phyloP scores from a whole-genome alignment of 64 coral and sea anemone genomes.

The Pocillopora verrucosa region DNA sequence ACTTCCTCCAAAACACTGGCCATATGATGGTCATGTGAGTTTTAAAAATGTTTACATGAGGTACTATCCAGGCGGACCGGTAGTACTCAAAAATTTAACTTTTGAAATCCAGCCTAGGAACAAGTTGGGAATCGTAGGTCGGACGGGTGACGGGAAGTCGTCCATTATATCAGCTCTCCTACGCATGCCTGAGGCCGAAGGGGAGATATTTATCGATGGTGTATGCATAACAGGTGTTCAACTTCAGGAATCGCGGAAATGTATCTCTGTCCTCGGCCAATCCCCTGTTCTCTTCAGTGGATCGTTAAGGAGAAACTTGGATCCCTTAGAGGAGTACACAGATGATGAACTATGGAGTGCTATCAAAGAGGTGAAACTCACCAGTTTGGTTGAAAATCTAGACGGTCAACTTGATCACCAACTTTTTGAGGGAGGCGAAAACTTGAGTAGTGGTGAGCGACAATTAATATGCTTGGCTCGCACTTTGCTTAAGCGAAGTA shows the following conservation, averaged over 20 bases:
- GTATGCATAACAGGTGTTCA: slow-evolving; percentile 19
- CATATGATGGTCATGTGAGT: slow-evolving; percentile 4
- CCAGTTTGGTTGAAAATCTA: slow-evolving; percentile 11
- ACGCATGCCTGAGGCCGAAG: slow-evolving; percentile 49
- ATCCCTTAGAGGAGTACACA: slow-evolving; percentile 18
- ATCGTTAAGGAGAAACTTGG: slow-evolving; percentile 42
- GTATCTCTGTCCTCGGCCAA: slow-evolving; percentile 48
- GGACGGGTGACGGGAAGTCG: slow-evolving; percentile 48
- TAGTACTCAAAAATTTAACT: slow-evolving; percentile 20
- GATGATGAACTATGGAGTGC: slow-evolving; percentile 45
- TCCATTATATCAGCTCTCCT: slow-evolving; percentile 49
- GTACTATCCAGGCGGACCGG: slow-evolving; percentile 33
- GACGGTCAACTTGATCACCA: slow-evolving; percentile 1
- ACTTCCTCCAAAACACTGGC: slow-evolving; percentile 20
- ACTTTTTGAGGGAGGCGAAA: slow-evolving; percentile 35
- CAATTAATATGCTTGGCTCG: slow-evolving; percentile 53
- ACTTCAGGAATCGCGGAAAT: slow-evolving; percentile 1
- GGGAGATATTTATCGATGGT: slow-evolving; percentile 46
- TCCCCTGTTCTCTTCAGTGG: slow-evolving; percentile 53
- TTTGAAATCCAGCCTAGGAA: slow-evolving; percentile 12
- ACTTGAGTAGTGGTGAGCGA: slow-evolving; percentile 55
- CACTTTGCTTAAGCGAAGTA: slow-evolving; percentile 28
- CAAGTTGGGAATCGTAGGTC: slow-evolving; percentile 20
- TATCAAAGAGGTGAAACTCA: slow-evolving; percentile 32
- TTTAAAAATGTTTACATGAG: slow-evolving; percentile 16